Evolutionary conservation across 92 coral and sea anemone genomes (phyloP), one percentile per base, ranked within the genome.

Genomic region (Palythoa heliodiscus): DNA sequence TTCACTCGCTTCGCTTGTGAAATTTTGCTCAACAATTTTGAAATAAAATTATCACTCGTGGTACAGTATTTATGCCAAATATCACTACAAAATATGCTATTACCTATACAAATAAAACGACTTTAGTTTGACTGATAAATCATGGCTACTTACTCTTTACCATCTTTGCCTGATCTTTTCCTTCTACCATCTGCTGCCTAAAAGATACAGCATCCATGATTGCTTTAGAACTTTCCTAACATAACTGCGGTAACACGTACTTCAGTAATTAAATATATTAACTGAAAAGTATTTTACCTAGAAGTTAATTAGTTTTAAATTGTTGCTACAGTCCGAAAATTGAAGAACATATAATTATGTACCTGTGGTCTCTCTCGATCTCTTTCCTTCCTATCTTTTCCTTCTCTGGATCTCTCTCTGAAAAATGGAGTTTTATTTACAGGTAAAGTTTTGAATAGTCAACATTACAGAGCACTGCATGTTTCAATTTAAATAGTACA

Each of bases 181-280:
- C 78, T 68, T 86, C 82, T 91, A 54, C 76, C 88, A 50, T 91
- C 92, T 76, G 83, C 77, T 16, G 80, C 94, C 76, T 80, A 82
- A 52, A 71, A 52, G 71, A 23, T 20, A 76, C 17, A 52, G 54
- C 25, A 24, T 54, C 15, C 13, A 10, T 55, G 53, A 76, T 5
- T 19, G 3, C 22, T 7, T 19, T n/a, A 63, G 19, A 17, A n/a
- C 20, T 19, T 12, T 16, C 66, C 3, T 54, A 58, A 58, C 6
- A 43, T 43, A 43, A 43, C 50, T 43, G 50, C 50, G 0, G 50
- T 7, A 43, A 43, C 50, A 43, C 50, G 4, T 43, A 8, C 50
- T 43, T 43, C 9, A 8, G 9, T 5, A 43, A 43, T 43, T 43
- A 43, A 43, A 29, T 29, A 43, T 43, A 43, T 43, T 43, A 43